Base-by-base conservation (phyloP, 2,797 vertebrate species). In the Eulemur mongoz region DNA sequence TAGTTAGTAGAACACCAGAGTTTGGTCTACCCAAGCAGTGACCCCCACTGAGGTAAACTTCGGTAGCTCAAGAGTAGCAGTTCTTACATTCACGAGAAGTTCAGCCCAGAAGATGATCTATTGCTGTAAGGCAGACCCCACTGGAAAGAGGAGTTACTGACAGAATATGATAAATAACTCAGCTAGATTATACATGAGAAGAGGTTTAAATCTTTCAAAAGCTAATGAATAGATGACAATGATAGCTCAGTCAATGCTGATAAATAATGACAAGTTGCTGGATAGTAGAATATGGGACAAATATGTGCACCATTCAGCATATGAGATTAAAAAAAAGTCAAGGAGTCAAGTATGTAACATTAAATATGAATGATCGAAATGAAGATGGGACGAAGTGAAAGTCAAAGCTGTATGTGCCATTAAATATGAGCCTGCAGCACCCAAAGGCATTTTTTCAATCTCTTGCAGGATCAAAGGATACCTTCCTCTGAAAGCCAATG, bases 281-380 rank as follows among this genome's bases (percentile, higher is more conserved):
- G 61, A 81, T 89, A 87, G 96, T 94, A 17, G 35, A 96, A 6
- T 48, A 7, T 32, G 45, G 54, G 84, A 93, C 80, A 91, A 97
- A 97, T 89, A 73, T 89, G 82, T 45, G 50, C 67, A 89, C 35
- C 84, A 12, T 96, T 97, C 90, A 91, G 90, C 17, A 65, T 83
- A 73, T 0, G 1, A 95, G 81, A 98, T 97, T 40, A 73, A 61
- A 79, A 94, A 86, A 69, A 50, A 70, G 75, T 94, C 54, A 85
- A 61, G 2, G 54, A 96, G 50, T 76, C 89, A 82, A 93, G 63
- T 32, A 59, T 70, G 7, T 82, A 91, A 72, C 70, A 95, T 96
- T 96, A 98, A 98, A 97, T 95, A 81, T 38, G 69, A 95, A 98
- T 82, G 75, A 95, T 59, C 76, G 70, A 86, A 89, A 93, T 40